These are phyloP conservation scores for Atta colombica DNA, from an alignment of 1,140 invertebrate species.

Conservation along the genomic window DNA sequence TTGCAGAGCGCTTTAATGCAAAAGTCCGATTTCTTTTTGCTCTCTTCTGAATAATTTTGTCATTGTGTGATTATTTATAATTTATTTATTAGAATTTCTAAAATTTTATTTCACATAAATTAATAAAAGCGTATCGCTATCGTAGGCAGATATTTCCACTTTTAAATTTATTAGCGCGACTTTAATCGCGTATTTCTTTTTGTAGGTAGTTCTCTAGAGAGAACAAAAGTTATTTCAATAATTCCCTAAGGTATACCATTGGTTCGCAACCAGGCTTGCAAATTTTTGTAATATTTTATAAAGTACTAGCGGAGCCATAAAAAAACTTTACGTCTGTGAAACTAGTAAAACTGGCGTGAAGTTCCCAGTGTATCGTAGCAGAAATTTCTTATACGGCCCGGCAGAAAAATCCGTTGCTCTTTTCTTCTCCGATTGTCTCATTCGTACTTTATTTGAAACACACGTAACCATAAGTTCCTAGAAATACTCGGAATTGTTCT, in stretches of 20 bases:
- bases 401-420: slow-evolving; percentile 56
- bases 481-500: slow-evolving; percentile 54
- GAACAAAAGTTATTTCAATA: slow-evolving; percentile 43
- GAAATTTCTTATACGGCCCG: slow-evolving; percentile 57
- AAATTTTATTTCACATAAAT: not conserved
- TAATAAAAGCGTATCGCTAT: slow-evolving; percentile 8
- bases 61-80: not conserved
- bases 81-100: slow-evolving; percentile 26
- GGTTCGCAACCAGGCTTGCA: slow-evolving; percentile 28
- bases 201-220: not conserved
- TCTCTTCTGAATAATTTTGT: not conserved
- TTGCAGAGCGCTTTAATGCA: slow-evolving; percentile 6
- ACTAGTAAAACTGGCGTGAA: slow-evolving; percentile 59
- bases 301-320: slow-evolving; percentile 50
- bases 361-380: slow-evolving; percentile 27
- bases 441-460: slow-evolving; percentile 66
- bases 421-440: slow-evolving; percentile 45
- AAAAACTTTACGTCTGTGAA: slow-evolving; percentile 51
- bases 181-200: slow-evolving; percentile 31
- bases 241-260: slow-evolving; percentile 12
- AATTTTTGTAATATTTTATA: slow-evolving; percentile 65
- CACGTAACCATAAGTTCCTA: slow-evolving; percentile 51
- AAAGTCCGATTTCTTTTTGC: slow-evolving; percentile 19
- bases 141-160: not conserved
- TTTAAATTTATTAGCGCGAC: slow-evolving; percentile 42